Base-by-base conservation (phyloP, 2,888 invertebrate genomes). In the Tuberolachnus salignus region DNA sequence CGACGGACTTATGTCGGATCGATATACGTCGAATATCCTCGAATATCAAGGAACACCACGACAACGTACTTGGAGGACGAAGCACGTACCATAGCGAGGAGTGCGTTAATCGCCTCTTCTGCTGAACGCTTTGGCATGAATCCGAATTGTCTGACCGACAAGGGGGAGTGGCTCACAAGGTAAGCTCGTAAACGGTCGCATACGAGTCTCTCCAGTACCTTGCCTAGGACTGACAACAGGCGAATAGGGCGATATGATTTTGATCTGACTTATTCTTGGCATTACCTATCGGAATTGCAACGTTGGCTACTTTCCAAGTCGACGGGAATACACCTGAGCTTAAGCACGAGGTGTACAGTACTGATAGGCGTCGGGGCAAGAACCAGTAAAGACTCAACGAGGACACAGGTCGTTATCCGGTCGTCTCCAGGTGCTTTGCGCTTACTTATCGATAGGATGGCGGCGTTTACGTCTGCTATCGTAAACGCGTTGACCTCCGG, bases 21-120 rank as follows among this genome's bases (percentile, higher is more conserved):
- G 26, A 8, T n/a, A n/a, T n/a, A n/a, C n/a, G n/a, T n/a, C n/a
- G n/a, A n/a, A n/a, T 1, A 6, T 14, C 21, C 42, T 0, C 34
- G n/a, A 10, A 69, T 69, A 11, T 53, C 67, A 0, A 69, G 8
- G 51, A 69, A 53, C n/a, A 69, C 53, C 23, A n/a, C 51, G n/a
- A 69, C 19, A 0, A 53, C 53, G 16, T 34, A 69, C n/a, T 69
- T 69, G 2, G 16, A 51, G 0, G 11, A 6, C n/a, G 26, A n/a
- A n/a, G 4, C 6, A 11, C 51, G n/a, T 11, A 19, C 6, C 67
- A n/a, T 26, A 10, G 10, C 49, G 9, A 1, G 49, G 2, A 51
- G 11, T 26, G 16, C 23, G 9, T 16, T 16, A 49, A 49, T 23
- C 51, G 51, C 69, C n/a, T 34, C 69, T 0, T 1, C 21, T 1